phyloP scores from a whole-genome alignment of 2,888 invertebrate species.

The Alentia gelatinosa region DNA sequence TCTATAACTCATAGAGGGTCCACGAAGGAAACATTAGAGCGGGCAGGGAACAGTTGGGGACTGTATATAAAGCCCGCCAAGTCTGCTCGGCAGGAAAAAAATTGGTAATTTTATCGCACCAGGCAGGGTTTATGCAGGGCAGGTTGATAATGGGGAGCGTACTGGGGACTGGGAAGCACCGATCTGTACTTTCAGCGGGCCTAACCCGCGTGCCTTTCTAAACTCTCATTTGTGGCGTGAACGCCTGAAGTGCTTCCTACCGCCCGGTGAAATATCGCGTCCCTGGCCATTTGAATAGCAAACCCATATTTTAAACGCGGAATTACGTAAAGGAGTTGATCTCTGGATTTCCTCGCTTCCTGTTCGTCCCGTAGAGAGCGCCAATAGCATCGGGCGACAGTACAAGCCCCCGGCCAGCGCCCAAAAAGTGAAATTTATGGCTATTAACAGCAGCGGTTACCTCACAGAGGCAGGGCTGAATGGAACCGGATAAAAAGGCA shows the following conservation, averaged over 20 bases:
- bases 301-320: conserved; percentile 16
- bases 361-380: not conserved
- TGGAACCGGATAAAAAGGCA: not conserved
- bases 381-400: not conserved
- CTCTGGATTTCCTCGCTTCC: not conserved
- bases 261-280: not conserved
- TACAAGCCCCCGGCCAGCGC: not conserved
- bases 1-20: no score
- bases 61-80: no score
- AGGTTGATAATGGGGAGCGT: no score
- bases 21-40: no score
- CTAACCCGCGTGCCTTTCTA: no score
- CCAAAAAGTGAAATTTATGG: conserved; percentile 37
- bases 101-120: no score
- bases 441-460: not conserved
- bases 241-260: not conserved
- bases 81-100: no score
- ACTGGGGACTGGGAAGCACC: no score
- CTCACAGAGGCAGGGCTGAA: not conserved
- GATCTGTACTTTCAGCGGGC: no score
- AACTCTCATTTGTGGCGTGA: not conserved
- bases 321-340: not conserved
- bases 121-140: no score
- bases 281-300: conserved; percentile 10
- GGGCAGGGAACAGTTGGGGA: no score